These are phyloP conservation scores for Borostomias antarcticus DNA, from an alignment of 2,797 vertebrate genomes.

Conservation along the genomic window DNA sequence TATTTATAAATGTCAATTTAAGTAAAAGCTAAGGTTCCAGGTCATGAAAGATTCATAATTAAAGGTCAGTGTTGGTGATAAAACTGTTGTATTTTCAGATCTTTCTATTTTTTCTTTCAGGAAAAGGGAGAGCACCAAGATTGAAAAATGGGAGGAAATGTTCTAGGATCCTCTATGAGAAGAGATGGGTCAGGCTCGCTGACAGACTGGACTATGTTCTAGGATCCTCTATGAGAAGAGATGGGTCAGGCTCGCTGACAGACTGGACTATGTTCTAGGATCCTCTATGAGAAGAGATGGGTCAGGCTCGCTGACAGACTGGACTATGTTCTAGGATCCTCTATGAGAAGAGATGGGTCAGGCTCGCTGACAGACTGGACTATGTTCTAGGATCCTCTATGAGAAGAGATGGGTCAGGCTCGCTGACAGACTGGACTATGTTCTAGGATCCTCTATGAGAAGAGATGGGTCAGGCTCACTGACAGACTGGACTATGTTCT, in stretches of 20 bases:
- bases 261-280: conserved; percentile 28
- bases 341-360: conserved; percentile 12
- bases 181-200: background rate
- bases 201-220: no score
- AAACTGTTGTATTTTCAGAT: conserved; percentile 58
- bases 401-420: background rate
- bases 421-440: no score
- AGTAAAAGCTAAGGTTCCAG: conserved; percentile 71
- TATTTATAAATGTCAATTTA: conserved; percentile 82
- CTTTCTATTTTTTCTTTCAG: conserved; percentile 48
- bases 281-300: conserved; percentile 4
- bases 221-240: no score
- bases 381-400: conserved; percentile 26
- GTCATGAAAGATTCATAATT: conserved; percentile 75
- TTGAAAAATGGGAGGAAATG: conserved; percentile 39
- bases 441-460: no score
- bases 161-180: conserved; percentile 19
- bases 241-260: conserved; percentile 10
- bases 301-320: no score
- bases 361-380: conserved; percentile 17
- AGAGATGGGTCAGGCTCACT: background rate
- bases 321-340: no score
- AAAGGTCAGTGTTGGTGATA: conserved; percentile 79
- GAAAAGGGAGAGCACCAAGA: conserved; percentile 28
- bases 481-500: conserved; percentile 29